Percentiles rank a stretch among this genome's conserved stretches.
These are phyloP conservation scores for Cheumatopsyche charites DNA, from an alignment of 1,140 invertebrate genomes.

Conservation along the genomic window DNA sequence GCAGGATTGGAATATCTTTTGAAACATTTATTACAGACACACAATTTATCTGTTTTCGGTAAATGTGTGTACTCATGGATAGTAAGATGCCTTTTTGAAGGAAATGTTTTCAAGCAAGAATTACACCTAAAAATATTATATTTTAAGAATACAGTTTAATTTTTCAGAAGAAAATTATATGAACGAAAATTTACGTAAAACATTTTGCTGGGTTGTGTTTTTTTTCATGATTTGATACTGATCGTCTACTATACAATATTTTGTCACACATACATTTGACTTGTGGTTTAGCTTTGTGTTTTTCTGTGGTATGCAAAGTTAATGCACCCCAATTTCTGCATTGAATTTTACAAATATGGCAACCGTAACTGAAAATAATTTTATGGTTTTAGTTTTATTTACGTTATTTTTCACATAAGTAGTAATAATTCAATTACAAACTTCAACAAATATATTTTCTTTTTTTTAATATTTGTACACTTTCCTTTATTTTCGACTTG, in stretches of 20 bases:
- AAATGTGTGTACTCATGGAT: too few species aligned
- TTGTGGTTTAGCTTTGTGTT: conserved; percentile 31
- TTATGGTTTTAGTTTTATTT: not conserved
- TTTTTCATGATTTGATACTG: conserved; percentile 34
- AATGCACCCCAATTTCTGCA: conserved; percentile 34
- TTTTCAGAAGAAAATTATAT: too few species aligned
- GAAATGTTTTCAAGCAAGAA: conserved; percentile 37
- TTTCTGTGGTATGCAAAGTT: conserved; percentile 30
- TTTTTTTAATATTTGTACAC: too few species aligned
- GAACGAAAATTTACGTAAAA: too few species aligned
- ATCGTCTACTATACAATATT: conserved; percentile 30
- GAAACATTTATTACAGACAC: conserved; percentile 53
- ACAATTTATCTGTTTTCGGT: conserved; percentile 46
- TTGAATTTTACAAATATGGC: conserved; percentile 41
- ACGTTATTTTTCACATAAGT: too few species aligned
- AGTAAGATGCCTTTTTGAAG: conserved; percentile 17
- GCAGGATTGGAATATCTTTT: conserved; percentile 51
- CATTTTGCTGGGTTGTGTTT: conserved; percentile 36
- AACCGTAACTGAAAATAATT: conserved; percentile 39
- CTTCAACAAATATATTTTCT: too few species aligned
- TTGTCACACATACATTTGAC: conserved; percentile 41
- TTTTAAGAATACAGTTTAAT: too few species aligned
- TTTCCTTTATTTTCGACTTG: too few species aligned
- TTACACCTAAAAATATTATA: conserved; percentile 25
- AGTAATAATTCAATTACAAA: too few species aligned